phyloP scores from a whole-genome alignment of 2,797 vertebrate genomes.

The Perdix hodgsoniae region DNA sequence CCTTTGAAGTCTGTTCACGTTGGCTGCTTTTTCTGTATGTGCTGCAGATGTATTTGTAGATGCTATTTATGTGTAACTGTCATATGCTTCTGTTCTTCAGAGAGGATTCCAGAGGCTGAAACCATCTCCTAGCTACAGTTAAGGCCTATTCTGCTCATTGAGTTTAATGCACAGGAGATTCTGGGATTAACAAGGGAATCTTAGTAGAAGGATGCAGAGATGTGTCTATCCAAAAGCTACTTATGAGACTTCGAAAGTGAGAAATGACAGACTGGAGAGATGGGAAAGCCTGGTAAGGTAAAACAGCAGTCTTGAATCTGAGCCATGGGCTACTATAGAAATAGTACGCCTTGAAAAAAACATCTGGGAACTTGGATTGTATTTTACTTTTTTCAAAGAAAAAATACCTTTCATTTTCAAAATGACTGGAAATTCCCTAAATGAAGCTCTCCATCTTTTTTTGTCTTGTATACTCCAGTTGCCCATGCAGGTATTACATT shows the following conservation, averaged over 20 bases:
- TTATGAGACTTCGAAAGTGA: not conserved
- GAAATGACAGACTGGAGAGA: not conserved
- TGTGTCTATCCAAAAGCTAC: not conserved
- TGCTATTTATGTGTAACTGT: not conserved
- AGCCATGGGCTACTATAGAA: not conserved
- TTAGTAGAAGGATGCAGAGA: not conserved
- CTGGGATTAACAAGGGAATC: conserved; percentile 23
- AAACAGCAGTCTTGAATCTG: not conserved
- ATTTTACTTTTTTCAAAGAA: not conserved
- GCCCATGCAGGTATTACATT: not conserved
- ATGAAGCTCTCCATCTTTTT: not conserved
- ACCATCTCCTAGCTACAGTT: conserved; percentile 1
- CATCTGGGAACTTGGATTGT: not conserved
- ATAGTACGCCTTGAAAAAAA: not conserved
- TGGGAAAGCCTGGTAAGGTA: not conserved
- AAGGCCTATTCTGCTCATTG: not conserved
- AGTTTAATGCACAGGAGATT: not conserved
- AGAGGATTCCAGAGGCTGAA: conserved; percentile 41
- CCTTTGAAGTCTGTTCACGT: not conserved
- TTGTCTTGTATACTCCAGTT: not conserved
- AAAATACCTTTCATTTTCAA: conserved; percentile 10
- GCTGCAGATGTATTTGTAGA: not conserved
- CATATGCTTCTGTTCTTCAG: not conserved
- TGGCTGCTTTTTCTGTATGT: rapidly evolving
- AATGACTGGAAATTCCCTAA: conserved; percentile 19